Conservation (phyloP, 2,888 invertebrate species). For the Ectropis crepuscularia region DNA sequence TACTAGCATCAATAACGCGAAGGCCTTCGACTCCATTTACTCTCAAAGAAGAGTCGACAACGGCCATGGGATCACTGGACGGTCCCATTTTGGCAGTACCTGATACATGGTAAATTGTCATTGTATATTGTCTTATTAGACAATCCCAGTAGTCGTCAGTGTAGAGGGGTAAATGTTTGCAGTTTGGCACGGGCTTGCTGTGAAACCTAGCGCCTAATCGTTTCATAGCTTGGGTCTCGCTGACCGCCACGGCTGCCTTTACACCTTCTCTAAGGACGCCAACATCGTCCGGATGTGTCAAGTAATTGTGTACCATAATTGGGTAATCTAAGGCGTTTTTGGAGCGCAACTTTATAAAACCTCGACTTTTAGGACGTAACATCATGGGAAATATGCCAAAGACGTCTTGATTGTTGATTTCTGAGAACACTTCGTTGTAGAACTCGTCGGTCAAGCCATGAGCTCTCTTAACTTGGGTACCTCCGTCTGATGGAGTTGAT, state of each 20-base stretch:
- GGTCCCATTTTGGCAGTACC: slow-evolving; percentile 95
- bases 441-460: slow-evolving; percentile 93
- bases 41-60: slow-evolving; percentile 90
- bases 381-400: slow-evolving; percentile 95
- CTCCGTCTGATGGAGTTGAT: slow-evolving; percentile 93
- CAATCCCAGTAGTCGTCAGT: slow-evolving; percentile 96
- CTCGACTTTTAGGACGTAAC: slow-evolving; percentile 94
- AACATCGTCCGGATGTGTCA: slow-evolving; percentile 94
- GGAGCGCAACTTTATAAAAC: slow-evolving; percentile 89
- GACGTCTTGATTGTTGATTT: slow-evolving; percentile 90
- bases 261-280: slow-evolving; percentile 93
- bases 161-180: slow-evolving; percentile 90
- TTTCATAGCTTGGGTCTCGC: slow-evolving; percentile 91
- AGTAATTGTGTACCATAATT: slow-evolving; percentile 95
- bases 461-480: slow-evolving; percentile 90
- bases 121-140: slow-evolving; percentile 91
- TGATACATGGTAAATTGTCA: slow-evolving; percentile 94
- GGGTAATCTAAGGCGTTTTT: slow-evolving; percentile 92
- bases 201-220: slow-evolving; percentile 92
- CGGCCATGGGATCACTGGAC: slow-evolving; percentile 89
- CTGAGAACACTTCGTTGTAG: slow-evolving; percentile 90
- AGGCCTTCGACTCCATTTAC: slow-evolving; percentile 92
- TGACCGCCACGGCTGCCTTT: slow-evolving; percentile 92
- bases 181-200: slow-evolving; percentile 90
- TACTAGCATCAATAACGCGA: slow-evolving; percentile 93